phyloP scores from a whole-genome alignment of 2,888 invertebrate genomes.

The Diogma glabrata region DNA sequence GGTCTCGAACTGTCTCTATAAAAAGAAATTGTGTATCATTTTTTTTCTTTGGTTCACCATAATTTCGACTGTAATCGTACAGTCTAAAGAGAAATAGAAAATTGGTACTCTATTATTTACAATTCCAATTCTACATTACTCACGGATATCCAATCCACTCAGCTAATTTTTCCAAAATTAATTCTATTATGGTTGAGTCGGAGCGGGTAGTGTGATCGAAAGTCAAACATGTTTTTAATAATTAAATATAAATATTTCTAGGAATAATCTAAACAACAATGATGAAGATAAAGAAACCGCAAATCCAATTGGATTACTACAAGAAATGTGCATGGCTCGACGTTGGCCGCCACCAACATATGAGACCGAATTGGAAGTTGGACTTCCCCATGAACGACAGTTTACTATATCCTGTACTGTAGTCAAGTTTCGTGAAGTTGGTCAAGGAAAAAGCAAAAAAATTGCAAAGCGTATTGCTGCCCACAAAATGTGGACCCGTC shows the following conservation, averaged over 20 bases:
- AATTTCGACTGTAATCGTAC: too few relatives aligned
- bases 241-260: too few relatives aligned
- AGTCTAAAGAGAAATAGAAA: too few relatives aligned
- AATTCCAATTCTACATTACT: too few relatives aligned
- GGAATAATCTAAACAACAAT: constrained; percentile 16
- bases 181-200: too few relatives aligned
- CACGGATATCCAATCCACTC: too few relatives aligned
- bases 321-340: constrained; percentile 91
- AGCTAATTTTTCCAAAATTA: too few relatives aligned
- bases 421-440: constrained; percentile 71
- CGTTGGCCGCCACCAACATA: constrained; percentile 93
- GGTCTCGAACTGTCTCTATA: too few relatives aligned
- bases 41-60: too few relatives aligned
- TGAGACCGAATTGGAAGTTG: constrained; percentile 54
- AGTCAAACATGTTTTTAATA: neutral
- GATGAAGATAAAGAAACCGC: constrained; percentile 74
- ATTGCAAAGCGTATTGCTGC: constrained; percentile 94
- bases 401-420: constrained; percentile 89
- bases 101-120: too few relatives aligned
- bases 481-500: constrained; percentile 80
- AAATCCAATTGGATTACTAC: constrained; percentile 91
- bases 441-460: constrained; percentile 91
- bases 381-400: constrained; percentile 85
- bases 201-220: too few relatives aligned
- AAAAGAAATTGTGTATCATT: too few relatives aligned